Evolutionary conservation across 2,113 vertebrate species (phyloP), one percentile per base, ranked within the genome.

Genomic region (Electrona antarctica): DNA sequence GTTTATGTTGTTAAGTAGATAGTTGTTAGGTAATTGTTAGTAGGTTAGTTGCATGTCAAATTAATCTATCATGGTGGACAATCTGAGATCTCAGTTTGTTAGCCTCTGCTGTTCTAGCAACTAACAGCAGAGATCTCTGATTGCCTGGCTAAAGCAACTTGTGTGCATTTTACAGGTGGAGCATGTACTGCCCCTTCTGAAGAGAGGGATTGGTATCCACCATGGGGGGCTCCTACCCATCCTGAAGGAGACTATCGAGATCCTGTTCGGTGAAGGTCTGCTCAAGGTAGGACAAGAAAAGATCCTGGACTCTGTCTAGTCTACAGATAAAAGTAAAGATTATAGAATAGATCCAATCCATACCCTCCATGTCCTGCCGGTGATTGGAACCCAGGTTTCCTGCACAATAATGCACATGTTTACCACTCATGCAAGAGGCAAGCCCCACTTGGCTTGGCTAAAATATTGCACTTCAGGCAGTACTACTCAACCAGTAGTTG

Each of bases 161-260:
- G 33, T 74, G 11, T 14, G 15, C 52, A 10, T 77, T 73, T 12
- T 57, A 54, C 76, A 94, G 93, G 93, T 94, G 48, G 92, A 94
- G 63, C 92, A 94, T 14, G 92, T 94, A 10, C 91, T 99, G 78
- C 98, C 98, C 4, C 94, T 99, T 81, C 84, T 99, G 84, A 99
- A 97, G 79, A 92, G 96, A 72, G 98, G 98, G 2, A 96, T 99
- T 73, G 98, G 98, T 47, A 99, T 99, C 86, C 98, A 99, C 65
- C 98, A 99, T 0, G 97, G 98, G 0, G 98, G 98, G 8, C 94
- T 99, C 11, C 95, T 99, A 85, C 98, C 98, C 82, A 99, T 99
- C 88, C 93, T 99, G 61, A 99, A 99, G 78, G 98, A 99, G 86
- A 98, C 98, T 7, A 99, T 98, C 60, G 97, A 99, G 93, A 99